phyloP scores from a whole-genome alignment of 2,113 vertebrate species.

The Malaclemys terrapin region DNA sequence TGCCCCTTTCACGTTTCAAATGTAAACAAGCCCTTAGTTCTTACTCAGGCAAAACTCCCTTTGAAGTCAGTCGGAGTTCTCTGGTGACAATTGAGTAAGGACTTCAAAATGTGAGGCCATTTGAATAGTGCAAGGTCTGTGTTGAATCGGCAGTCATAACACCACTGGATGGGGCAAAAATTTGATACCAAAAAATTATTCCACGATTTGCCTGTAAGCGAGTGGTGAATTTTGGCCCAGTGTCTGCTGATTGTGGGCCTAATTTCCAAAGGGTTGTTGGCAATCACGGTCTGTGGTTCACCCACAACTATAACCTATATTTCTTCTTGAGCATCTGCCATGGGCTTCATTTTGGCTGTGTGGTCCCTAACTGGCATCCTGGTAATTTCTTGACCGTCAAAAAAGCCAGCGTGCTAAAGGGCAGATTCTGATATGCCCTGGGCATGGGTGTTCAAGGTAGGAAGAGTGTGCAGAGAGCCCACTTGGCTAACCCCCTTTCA shows the following conservation, averaged over 20 bases:
- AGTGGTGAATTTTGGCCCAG: background rate
- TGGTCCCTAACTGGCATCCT: background rate
- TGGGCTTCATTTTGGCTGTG: background rate
- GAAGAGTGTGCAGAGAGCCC: background rate
- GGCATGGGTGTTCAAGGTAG: background rate
- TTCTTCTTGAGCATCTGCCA: background rate
- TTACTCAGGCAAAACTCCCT: background rate
- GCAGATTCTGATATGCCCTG: background rate
- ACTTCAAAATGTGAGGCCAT: background rate
- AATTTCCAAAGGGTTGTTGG: background rate
- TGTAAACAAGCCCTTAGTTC: background rate
- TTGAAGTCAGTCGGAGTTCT: background rate
- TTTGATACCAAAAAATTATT: background rate
- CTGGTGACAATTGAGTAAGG: background rate
- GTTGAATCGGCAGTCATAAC: background rate
- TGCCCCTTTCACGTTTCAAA: background rate
- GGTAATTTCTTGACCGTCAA: background rate
- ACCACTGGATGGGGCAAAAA: background rate
- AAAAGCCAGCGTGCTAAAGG: background rate
- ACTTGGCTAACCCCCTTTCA: background rate
- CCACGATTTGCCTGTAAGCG: background rate
- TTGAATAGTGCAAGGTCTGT: background rate
- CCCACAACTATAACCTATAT: background rate
- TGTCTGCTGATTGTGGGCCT: background rate
- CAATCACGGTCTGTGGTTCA: background rate